Percentiles rank a stretch among this genome's conserved stretches.
phyloP scores from a whole-genome alignment of 1,140 invertebrate genomes.

The Ips nitidus region DNA sequence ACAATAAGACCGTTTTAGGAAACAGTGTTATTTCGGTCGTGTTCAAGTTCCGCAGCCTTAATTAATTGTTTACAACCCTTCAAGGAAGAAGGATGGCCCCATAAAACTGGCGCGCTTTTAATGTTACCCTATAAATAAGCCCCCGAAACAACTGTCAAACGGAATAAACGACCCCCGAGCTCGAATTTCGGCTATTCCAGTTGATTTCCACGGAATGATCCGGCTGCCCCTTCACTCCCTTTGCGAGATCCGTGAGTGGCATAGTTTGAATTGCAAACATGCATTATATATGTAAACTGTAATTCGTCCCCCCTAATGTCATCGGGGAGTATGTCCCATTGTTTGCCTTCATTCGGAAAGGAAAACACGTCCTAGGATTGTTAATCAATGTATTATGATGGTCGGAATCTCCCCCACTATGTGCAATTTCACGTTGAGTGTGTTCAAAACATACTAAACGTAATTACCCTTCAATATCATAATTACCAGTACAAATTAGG shows the following conservation, averaged over 20 bases:
- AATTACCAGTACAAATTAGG: too few relatives aligned
- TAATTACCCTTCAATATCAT: not conserved
- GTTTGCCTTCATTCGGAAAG: constrained; percentile 16
- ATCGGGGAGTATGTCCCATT: constrained; percentile 3
- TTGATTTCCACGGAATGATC: not conserved
- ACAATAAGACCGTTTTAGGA: not conserved
- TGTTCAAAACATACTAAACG: constrained; percentile 6
- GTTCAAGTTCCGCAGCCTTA: constrained; percentile 5
- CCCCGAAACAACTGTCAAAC: not conserved
- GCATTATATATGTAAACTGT: constrained; percentile 20
- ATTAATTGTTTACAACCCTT: constrained; percentile 30
- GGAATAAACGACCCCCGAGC: not conserved
- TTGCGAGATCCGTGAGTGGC: constrained; percentile 1
- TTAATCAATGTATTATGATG: constrained; percentile 18
- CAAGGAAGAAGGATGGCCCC: constrained; percentile 18
- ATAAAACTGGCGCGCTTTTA: constrained; percentile 25
- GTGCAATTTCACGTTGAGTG: not conserved
- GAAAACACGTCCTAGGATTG: constrained; percentile 20
- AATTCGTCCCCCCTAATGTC: constrained; percentile 8
- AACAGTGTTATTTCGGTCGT: constrained; percentile 5
- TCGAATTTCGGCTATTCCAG: not conserved
- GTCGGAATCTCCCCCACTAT: not conserved
- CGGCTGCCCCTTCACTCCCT: not conserved
- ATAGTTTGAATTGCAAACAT: constrained; percentile 17
- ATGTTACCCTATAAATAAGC: constrained; percentile 25